phyloP scores from a whole-genome alignment of 2,113 vertebrate species.

The Amblyornis subalaris region DNA sequence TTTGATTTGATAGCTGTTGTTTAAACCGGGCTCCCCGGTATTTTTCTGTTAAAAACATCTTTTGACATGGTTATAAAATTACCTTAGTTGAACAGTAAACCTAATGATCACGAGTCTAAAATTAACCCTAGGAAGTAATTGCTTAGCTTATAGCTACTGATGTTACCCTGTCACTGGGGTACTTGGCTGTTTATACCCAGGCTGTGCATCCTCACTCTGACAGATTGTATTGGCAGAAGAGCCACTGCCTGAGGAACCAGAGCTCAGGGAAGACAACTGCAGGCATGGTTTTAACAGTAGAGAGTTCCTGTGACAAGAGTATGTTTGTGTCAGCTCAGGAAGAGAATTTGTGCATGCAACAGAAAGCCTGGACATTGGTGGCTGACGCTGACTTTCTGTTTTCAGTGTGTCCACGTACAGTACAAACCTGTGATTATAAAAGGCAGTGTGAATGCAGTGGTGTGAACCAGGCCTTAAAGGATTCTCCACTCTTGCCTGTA shows the following conservation, averaged over 20 bases:
- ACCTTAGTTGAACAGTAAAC: neutral
- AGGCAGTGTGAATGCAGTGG: neutral
- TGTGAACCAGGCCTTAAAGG: neutral
- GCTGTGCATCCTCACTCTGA: neutral
- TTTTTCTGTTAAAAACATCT: neutral
- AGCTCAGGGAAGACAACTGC: neutral
- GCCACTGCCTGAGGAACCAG: neutral
- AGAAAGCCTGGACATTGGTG: neutral
- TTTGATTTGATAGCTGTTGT: neutral
- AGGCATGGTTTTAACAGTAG: neutral
- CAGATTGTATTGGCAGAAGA: neutral
- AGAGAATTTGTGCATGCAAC: neutral
- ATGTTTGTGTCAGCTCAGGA: neutral
- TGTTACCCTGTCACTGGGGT: neutral
- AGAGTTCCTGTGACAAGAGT: neutral
- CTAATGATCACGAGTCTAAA: rapidly evolving
- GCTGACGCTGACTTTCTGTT: neutral
- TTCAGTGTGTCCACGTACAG: neutral
- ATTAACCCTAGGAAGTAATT: neutral
- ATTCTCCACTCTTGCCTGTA: neutral
- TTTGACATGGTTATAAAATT: neutral
- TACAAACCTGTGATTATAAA: neutral
- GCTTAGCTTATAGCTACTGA: neutral
- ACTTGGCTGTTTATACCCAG: neutral
- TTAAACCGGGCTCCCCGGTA: neutral